Conservation (phyloP, 1,140 invertebrate genomes). For the Magallana ariakensis region DNA sequence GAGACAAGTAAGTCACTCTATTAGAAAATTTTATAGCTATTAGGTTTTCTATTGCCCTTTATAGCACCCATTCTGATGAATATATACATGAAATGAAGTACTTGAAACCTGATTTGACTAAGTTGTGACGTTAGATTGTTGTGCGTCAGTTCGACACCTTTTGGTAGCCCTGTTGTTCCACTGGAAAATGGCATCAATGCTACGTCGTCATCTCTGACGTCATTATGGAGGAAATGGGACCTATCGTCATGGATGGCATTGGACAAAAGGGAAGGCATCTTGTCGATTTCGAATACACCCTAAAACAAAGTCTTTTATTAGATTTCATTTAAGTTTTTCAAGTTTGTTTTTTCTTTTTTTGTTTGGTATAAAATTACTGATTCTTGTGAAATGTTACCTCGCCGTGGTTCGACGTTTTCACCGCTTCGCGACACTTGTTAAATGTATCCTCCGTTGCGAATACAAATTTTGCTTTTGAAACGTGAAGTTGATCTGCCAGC, state of each 20-base stretch:
- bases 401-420: neutral
- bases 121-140: constrained; percentile 71
- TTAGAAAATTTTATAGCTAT: no score
- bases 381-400: neutral
- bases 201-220: constrained; percentile 62
- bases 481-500: constrained; percentile 49
- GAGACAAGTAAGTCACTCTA: no score
- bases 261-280: constrained; percentile 32
- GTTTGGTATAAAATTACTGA: no score
- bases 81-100: no score
- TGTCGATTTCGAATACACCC: constrained; percentile 80
- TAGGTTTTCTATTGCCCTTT: no score
- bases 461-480: constrained; percentile 49
- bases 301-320: constrained; percentile 19
- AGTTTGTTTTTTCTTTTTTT: no score
- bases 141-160: constrained; percentile 75
- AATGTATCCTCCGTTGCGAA: constrained; percentile 54
- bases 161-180: constrained; percentile 75
- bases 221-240: constrained; percentile 25
- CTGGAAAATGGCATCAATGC: constrained; percentile 79
- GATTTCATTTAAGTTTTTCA: neutral
- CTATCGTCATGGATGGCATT: neutral
- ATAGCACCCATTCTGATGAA: no score
- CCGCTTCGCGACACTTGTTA: constrained; percentile 40
- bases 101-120: constrained; percentile 54